A percentile compares a stretch with the other conserved stretches of the same genome.
These are phyloP conservation scores for Streptopelia turtur DNA, from an alignment of 2,797 vertebrate species.

Conservation along the genomic window DNA sequence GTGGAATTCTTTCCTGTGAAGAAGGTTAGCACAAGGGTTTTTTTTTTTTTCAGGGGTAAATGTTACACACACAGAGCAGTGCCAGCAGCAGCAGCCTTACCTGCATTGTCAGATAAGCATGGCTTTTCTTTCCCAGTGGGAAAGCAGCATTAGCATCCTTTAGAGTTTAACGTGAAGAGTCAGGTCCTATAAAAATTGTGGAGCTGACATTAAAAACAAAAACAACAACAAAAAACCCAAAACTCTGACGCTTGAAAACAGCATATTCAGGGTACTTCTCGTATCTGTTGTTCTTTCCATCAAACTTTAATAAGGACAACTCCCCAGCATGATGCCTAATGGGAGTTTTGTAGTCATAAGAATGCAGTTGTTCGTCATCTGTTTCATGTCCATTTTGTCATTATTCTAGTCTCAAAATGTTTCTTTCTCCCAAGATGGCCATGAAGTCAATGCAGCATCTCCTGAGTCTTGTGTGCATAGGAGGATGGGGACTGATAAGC, in stretches of 20 bases:
- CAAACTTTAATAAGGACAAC: background rate
- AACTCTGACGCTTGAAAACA: background rate
- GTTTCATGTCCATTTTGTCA: background rate
- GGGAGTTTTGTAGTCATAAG: background rate
- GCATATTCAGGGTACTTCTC: background rate
- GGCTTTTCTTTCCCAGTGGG: background rate
- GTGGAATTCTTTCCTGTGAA: background rate
- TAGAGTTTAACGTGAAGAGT: background rate
- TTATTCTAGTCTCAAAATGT: background rate
- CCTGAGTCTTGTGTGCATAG: background rate
- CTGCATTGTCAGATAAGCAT: conserved; percentile 14
- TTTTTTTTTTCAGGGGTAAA: background rate
- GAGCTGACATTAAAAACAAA: background rate
- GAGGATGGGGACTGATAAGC: background rate
- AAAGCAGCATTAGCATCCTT: background rate
- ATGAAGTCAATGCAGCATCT: background rate
- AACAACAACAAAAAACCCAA: background rate
- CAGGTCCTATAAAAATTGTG: background rate
- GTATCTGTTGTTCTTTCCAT: background rate
- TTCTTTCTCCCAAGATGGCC: background rate
- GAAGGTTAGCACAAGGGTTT: background rate
- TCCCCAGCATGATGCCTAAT: background rate
- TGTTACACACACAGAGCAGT: background rate
- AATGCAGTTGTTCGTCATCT: background rate
- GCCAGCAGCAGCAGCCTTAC: background rate